Conservation (phyloP, 2,888 invertebrate genomes). For the Lepidochrysops patricia region DNA sequence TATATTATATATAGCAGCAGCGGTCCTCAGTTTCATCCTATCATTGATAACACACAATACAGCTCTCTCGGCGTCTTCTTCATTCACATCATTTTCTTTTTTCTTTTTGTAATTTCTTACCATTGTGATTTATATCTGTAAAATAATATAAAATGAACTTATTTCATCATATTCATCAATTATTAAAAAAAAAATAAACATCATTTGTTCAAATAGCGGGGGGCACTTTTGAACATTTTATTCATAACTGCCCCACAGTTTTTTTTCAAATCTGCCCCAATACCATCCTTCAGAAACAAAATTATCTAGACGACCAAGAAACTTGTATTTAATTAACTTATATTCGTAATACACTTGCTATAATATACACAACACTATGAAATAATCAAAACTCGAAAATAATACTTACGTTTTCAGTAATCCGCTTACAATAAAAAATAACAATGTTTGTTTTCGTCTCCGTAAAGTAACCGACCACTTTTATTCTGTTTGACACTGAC, state of each 20-base stretch:
- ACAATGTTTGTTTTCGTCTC: neutral
- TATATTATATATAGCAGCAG: too few relatives aligned
- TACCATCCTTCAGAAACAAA: too few relatives aligned
- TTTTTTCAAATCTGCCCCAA: neutral
- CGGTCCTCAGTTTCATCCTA: slow-evolving; percentile 10
- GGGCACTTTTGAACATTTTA: neutral
- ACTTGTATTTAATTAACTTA: neutral
- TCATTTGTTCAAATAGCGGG: too few relatives aligned
- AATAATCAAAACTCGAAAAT: neutral
- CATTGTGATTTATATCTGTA: too few relatives aligned
- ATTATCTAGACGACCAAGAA: neutral
- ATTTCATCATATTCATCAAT: too few relatives aligned
- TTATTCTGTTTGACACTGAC: neutral
- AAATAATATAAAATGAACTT: too few relatives aligned
- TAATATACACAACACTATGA: neutral
- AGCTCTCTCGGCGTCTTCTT: neutral
- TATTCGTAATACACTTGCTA: neutral
- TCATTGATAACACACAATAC: slow-evolving; percentile 7
- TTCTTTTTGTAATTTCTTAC: slow-evolving; percentile 3
- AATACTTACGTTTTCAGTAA: neutral
- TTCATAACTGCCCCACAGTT: too few relatives aligned
- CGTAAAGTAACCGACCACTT: neutral
- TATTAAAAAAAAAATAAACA: too few relatives aligned
- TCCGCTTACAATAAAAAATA: neutral
- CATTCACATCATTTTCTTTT: neutral